Evolutionary conservation across 1,140 invertebrate genomes (phyloP).

Genomic region (Caenorhabditis briggsae): DNA sequence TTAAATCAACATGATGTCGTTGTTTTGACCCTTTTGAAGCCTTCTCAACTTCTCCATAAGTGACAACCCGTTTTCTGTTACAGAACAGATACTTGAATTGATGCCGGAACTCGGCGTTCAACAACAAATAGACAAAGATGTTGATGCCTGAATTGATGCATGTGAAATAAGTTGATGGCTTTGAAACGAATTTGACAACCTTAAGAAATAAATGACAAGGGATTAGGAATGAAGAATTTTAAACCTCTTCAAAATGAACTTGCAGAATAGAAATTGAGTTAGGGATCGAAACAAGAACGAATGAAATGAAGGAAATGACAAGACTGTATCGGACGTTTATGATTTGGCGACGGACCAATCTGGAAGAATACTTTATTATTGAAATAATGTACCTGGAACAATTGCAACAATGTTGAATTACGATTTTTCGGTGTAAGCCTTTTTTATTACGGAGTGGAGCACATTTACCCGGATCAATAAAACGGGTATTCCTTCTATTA

Average conservation of each 20-base stretch:
- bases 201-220: slow-evolving; percentile 18
- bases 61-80: slow-evolving; percentile 47
- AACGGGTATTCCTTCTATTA: no score
- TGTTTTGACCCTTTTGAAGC: slow-evolving; percentile 43
- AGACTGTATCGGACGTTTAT: slow-evolving; percentile 59
- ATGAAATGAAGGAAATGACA: slow-evolving; percentile 61
- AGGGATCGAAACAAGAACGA: slow-evolving; percentile 59
- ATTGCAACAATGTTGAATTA: no score
- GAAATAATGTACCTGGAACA: not conserved
- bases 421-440: no score
- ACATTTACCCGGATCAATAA: no score
- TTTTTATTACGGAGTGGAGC: no score
- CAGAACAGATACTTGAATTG: slow-evolving; percentile 53
- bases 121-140: slow-evolving; percentile 59
- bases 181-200: slow-evolving; percentile 53
- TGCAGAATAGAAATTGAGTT: slow-evolving; percentile 56
- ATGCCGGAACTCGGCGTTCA: slow-evolving; percentile 60
- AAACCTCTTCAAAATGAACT: slow-evolving; percentile 33
- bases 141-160: slow-evolving; percentile 64
- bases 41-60: slow-evolving; percentile 50
- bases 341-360: slow-evolving; percentile 35
- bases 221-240: not conserved
- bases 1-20: slow-evolving; percentile 38
- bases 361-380: not conserved
- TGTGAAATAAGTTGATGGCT: slow-evolving; percentile 52